Evolutionary conservation across 2,888 invertebrate genomes (phyloP).

Genomic region (Epirrhoe tristata): DNA sequence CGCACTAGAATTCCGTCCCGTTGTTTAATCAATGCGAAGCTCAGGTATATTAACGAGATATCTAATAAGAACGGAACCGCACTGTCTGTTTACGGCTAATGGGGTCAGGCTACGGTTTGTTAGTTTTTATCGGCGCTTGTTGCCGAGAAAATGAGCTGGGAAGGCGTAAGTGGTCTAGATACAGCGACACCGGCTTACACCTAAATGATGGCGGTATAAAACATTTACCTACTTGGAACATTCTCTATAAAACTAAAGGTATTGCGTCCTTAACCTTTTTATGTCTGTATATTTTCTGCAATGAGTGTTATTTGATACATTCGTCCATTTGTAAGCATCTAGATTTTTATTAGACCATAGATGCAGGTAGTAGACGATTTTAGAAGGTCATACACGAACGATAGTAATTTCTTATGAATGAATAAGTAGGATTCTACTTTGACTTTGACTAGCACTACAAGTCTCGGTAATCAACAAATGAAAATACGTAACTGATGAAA

Average conservation of each 20-base stretch:
- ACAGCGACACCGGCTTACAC: constrained; percentile 1
- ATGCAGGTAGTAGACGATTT: no score
- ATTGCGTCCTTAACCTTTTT: no score
- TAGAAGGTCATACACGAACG: no score
- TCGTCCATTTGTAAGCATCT: no score
- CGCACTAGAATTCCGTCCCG: background rate
- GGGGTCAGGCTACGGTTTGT: constrained; percentile 48
- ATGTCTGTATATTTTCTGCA: no score
- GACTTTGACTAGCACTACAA: no score
- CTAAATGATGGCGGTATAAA: background rate
- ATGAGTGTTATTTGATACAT: no score
- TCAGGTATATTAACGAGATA: constrained; percentile 34
- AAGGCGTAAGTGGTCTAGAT: constrained; percentile 23
- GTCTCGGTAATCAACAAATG: no score
- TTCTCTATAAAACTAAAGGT: no score
- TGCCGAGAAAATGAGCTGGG: constrained; percentile 40
- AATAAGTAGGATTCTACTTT: no score
- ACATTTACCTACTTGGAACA: background rate
- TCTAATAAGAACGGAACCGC: constrained; percentile 50
- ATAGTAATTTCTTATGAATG: no score
- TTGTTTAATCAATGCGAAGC: constrained; percentile 13
- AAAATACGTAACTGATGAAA: constrained; percentile 16
- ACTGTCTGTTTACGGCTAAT: constrained; percentile 49
- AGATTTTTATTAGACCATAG: no score
- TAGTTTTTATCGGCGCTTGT: constrained; percentile 51